phyloP scores from a whole-genome alignment of 1,140 invertebrate genomes.

The Drosophila seguyi region DNA sequence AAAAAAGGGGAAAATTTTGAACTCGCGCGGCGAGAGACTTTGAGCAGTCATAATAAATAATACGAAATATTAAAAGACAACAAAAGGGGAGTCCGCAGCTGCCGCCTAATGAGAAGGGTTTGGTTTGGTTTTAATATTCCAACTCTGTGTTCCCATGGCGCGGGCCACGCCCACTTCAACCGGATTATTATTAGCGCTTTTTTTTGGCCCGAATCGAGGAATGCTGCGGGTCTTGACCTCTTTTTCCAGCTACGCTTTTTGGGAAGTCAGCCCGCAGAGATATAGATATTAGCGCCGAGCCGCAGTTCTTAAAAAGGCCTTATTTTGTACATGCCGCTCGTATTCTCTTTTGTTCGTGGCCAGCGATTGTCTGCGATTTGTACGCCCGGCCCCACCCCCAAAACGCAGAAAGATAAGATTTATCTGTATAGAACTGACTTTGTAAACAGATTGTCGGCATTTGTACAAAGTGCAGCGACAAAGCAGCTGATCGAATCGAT shows the following conservation, averaged over 20 bases:
- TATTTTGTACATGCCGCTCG: constrained; percentile 1
- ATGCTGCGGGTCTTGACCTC: constrained; percentile 51
- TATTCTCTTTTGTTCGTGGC: constrained; percentile 27
- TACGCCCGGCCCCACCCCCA: constrained; percentile 20
- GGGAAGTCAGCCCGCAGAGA: constrained; percentile 35
- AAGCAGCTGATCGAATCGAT: constrained; percentile 50
- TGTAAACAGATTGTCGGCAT: constrained; percentile 50
- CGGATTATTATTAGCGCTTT: constrained; percentile 52
- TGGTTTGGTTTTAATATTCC: constrained; percentile 20
- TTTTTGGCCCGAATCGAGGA: constrained; percentile 44
- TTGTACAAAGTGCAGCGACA: constrained; percentile 46
- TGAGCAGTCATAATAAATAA: constrained; percentile 46
- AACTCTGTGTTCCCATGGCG: constrained; percentile 25
- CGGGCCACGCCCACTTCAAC: constrained; percentile 40
- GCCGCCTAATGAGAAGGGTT: constrained; percentile 45
- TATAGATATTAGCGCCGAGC: constrained; percentile 33
- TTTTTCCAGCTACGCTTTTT: constrained; percentile 45
- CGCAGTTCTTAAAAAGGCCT: constrained; percentile 33
- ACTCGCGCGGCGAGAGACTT: constrained; percentile 10
- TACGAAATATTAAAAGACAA: constrained; percentile 40
- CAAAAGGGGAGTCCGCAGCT: constrained; percentile 21
- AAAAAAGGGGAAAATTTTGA: constrained; percentile 2
- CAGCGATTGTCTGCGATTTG: constrained; percentile 9
- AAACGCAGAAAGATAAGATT: constrained; percentile 35
- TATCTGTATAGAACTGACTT: constrained; percentile 28